These are phyloP conservation scores for Phacellophora camtschatica DNA, from an alignment of 30 jellyfish, hydroid and myxozoan genomes.

Conservation along the genomic window DNA sequence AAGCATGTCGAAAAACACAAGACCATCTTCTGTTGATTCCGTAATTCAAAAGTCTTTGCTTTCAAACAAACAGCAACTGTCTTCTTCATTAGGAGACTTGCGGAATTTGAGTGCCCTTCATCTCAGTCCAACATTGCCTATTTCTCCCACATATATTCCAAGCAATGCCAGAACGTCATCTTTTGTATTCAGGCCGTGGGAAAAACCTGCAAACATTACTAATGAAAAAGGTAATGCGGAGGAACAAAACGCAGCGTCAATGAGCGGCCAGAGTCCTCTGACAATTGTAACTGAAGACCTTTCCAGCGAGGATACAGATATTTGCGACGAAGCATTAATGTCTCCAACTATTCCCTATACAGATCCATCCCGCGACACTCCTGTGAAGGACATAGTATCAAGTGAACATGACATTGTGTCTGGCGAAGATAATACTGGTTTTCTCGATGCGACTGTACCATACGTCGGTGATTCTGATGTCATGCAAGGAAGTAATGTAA, in stretches of 20 bases:
- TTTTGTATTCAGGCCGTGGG: constrained; percentile 88
- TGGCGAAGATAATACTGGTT: not conserved
- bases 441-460: no score
- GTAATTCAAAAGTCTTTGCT: constrained; percentile 37
- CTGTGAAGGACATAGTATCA: not conserved
- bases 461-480: no score
- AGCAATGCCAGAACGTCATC: constrained; percentile 25
- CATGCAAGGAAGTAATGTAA: no score
- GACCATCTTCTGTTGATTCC: constrained; percentile 70
- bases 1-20: constrained; percentile 12
- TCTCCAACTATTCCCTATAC: constrained; percentile 78
- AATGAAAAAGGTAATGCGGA: not conserved
- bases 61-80: constrained; percentile 12
- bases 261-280: not conserved
- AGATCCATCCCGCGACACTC: constrained; percentile 34
- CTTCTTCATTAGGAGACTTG: constrained; percentile 47
- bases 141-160: not conserved
- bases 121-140: constrained; percentile 29
- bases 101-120: constrained; percentile 30
- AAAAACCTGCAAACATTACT: not conserved
- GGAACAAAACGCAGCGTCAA: not conserved
- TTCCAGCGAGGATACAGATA: not conserved
- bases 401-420: not conserved
- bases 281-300: not conserved
- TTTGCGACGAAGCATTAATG: constrained; percentile 58